Evolutionary conservation across 2,113 vertebrate genomes (phyloP), one percentile per base, ranked within the genome.

Genomic region (Callionymus lyra): DNA sequence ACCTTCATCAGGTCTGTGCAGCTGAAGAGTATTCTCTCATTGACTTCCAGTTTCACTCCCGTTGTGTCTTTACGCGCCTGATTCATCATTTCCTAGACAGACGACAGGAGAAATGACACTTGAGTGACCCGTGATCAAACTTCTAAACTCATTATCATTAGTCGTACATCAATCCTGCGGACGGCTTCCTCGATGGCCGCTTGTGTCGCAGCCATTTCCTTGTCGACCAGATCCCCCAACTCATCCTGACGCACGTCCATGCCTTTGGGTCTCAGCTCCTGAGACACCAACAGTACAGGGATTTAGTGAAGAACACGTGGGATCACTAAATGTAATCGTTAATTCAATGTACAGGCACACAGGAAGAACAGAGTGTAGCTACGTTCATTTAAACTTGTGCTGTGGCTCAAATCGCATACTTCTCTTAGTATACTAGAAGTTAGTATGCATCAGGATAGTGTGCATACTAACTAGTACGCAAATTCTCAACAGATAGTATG

Each of bases 1-100:
- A 97, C 95, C 93, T 96, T 94, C 95, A 99, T 99, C 6, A 99
- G 82, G 47, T 90, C 91, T 0, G 94, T 98, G 77, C 95, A 99
- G 59, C 90, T 92, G 65, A 84, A 77, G 21, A 99, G 84, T 72
- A 98, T 98, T 76, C 94, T 90, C 72, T 99, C 92, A 0, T 93
- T 98, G 68, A 99, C 95, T 64, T 98, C 94, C 34, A 99, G 84
- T 70, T 99, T 93, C 4, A 96, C 63, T 12, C 95, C 95, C 0
- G 93, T 81, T 27, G 88, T 92, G 67, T 90, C 85, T 0, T 74
- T 88, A 43, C 94, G 86, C 43, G 93, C 92, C 68, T 93, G 89
- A 77, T 85, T 91, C 94, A 98, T 97, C 93, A 99, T 90, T 79
- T 97, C 93, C 95, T 98, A 53, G 50, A 61, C 1, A 52, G 2